Base-by-base conservation (phyloP, 2,888 invertebrate genomes). In the Pocota personata region DNA sequence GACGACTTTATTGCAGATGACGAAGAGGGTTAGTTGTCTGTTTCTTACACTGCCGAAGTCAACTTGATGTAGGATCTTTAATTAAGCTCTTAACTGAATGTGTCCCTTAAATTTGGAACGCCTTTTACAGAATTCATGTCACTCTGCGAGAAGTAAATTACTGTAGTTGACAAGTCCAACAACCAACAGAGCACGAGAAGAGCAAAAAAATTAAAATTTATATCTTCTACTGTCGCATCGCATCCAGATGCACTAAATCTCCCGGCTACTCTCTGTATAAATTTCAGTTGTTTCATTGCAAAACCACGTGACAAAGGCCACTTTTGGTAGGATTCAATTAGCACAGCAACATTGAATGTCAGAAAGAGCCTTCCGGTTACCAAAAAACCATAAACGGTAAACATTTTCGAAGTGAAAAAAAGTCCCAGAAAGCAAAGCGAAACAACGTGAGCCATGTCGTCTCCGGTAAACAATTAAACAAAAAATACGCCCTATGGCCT, bases 391-490 rank as follows among this genome's bases (percentile, higher is more conserved):
- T 12, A 75, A 21, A 48, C 12, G 37, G 43, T 35, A 14, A 55
- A 58, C 50, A 60, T 50, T 64, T 66, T 37, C 37, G 30, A 66
- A 57, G 1, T 30, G 16, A 55, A 19, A 30, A 57, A 46, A 64
- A 66, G 19, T 50, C n/a, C 14, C 5, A 6, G 32, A 40, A 16
- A 50, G 19, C 52, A 52, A 40, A 40, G 14, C 7, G 35, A 14
- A 35, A 50, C 27, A 37, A 57, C 30, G n/a, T 40, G n/a, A n/a
- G 19, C 21, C 32, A 43, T 48, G 57, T 27, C 64, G 66, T 57
- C 46, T 57, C 46, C 16, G 37, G 67, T 77, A 77, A 77, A 77
- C 69, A 77, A 77, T n/a, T 77, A 67, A 77, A 76, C 58, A 73
- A 43, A 64, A 64, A 55, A 30, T 19, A 3, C 16, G 27, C 19